Percentiles rank a stretch among this genome's conserved stretches.
phyloP scores from a whole-genome alignment of 2,797 vertebrate genomes.

The Takifugu ocellatus region DNA sequence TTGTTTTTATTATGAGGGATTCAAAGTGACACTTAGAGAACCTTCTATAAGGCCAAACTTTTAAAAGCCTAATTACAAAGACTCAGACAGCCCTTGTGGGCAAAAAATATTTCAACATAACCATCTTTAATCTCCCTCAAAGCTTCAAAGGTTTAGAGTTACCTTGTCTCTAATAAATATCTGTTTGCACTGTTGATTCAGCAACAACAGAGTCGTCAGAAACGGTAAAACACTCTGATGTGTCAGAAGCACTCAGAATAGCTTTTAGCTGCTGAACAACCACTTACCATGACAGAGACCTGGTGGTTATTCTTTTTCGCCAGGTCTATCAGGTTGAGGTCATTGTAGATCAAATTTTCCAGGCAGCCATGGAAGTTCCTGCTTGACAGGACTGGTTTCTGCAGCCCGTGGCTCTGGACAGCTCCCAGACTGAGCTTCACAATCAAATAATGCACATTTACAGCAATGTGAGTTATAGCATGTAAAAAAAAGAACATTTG shows the following conservation, averaged over 20 bases:
- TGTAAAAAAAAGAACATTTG: not conserved
- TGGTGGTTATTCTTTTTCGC: constrained; percentile 88
- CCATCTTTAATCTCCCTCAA: no score
- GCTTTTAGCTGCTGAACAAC: not conserved
- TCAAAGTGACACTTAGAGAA: not conserved
- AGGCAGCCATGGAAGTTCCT: constrained; percentile 94
- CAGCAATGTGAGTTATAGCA: not conserved
- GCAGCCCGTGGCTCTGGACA: constrained; percentile 79
- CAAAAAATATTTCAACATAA: no score
- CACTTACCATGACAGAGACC: constrained; percentile 87
- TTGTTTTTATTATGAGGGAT: no score
- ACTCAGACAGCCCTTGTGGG: no score
- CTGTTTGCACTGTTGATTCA: not conserved
- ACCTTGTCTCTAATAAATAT: not conserved
- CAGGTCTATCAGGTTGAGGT: constrained; percentile 88
- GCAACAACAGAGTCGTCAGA: not conserved
- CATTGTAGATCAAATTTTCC: constrained; percentile 93
- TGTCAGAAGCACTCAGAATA: no score
- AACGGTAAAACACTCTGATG: no score
- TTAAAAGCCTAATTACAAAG: not conserved
- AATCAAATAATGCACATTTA: constrained; percentile 34
- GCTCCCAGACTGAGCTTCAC: constrained; percentile 92
- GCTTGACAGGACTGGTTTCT: constrained; percentile 88
- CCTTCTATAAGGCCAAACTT: not conserved
- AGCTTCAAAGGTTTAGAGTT: not conserved